Conservation (phyloP, 2,113 vertebrate genomes). For the Gadus chalcogrammus region DNA sequence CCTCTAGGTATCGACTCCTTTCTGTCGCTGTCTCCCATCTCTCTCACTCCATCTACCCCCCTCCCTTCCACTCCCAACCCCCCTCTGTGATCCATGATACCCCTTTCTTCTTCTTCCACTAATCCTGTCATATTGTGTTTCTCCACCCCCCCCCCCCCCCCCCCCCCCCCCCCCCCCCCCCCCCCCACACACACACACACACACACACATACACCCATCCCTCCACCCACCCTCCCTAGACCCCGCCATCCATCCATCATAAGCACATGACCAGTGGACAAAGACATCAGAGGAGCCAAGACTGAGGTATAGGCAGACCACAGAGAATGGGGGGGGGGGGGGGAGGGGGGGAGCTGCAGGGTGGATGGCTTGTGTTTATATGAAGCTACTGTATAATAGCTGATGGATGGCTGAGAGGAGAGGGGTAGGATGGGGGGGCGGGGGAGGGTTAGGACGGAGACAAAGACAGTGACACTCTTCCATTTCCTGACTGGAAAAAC, state of each 20-base stretch:
- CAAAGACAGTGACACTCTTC: conserved; percentile 38
- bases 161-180: conserved; percentile 28
- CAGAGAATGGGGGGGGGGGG: conserved; percentile 7
- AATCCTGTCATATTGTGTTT: conserved; percentile 48
- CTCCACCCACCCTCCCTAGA: conserved; percentile 26
- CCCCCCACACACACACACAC: too few species aligned
- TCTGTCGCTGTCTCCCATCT: neutral
- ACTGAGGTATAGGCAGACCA: conserved; percentile 1
- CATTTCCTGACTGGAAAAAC: conserved; percentile 56
- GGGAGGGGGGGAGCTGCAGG: neutral
- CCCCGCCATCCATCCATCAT: conserved; percentile 43
- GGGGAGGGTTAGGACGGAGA: conserved; percentile 18
- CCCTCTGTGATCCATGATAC: conserved; percentile 25
- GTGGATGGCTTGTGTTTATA: conserved; percentile 13
- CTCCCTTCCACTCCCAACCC: neutral
- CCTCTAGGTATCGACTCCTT: too few species aligned
- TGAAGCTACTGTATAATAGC: conserved; percentile 22
- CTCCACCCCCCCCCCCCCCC: conserved; percentile 26
- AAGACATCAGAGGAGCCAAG: conserved; percentile 42
- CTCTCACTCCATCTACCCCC: conserved; percentile 2
- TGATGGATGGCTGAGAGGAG: neutral
- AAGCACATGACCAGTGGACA: conserved; percentile 35
- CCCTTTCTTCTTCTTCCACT: conserved; percentile 40
- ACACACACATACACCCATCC: too few species aligned
- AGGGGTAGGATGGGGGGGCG: too few species aligned